Evolutionary conservation across 2,113 vertebrate genomes (phyloP).

Genomic region (Melanerpes aurifrons): DNA sequence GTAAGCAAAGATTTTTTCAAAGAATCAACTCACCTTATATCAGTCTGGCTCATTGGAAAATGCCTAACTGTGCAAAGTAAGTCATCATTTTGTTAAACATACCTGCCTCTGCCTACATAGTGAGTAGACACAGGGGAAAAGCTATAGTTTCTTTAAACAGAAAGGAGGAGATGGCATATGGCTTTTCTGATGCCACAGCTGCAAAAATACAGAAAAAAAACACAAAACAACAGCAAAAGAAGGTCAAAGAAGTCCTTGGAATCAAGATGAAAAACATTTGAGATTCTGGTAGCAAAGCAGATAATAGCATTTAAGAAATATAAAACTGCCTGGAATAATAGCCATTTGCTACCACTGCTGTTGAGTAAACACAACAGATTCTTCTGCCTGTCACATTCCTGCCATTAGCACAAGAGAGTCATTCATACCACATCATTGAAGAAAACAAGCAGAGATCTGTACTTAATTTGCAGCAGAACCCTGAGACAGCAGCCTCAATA

Average conservation of each 20-base stretch:
- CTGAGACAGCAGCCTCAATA: constrained; percentile 19
- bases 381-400: constrained; percentile 15
- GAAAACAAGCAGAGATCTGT: constrained; percentile 48
- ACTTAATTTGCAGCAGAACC: constrained; percentile 14
- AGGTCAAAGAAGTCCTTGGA: neutral
- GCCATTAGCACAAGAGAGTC: constrained; percentile 46
- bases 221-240: neutral
- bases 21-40: neutral
- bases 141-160: neutral
- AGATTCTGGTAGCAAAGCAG: constrained; percentile 3
- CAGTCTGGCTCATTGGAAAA: neutral
- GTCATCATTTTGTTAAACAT: neutral
- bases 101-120: neutral
- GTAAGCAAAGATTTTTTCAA: neutral
- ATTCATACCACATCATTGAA: neutral
- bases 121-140: neutral
- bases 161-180: neutral
- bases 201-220: neutral
- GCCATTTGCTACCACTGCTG: neutral
- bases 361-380: constrained; percentile 33
- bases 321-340: constrained; percentile 9
- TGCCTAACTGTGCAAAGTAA: neutral
- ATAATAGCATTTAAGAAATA: constrained; percentile 25
- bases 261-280: neutral
- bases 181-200: neutral